phyloP scores from a whole-genome alignment of 35 echinoderm and acorn worm genomes.

The Ophiothrix spiculata region DNA sequence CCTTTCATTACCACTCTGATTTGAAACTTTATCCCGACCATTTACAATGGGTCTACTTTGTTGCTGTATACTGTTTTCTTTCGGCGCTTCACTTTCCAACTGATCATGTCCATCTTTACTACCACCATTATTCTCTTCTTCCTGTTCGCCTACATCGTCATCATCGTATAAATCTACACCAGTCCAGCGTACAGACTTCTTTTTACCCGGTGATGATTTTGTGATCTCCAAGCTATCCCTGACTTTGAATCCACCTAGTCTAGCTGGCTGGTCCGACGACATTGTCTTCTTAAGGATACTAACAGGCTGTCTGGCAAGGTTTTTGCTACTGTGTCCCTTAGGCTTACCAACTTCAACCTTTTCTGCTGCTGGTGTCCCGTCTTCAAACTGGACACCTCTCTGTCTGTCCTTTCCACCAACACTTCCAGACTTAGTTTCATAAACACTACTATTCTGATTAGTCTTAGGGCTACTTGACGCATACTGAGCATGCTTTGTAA shows the following conservation, averaged over 20 bases:
- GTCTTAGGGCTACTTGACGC: neutral
- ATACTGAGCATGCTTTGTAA: neutral
- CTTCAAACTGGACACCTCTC: neutral
- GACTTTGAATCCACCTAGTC: constrained; percentile 51
- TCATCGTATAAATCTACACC: constrained; percentile 30
- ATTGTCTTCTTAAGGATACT: constrained; percentile 74
- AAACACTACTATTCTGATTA: neutral
- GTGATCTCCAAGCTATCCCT: constrained; percentile 90
- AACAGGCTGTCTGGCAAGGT: neutral
- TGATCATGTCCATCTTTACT: neutral
- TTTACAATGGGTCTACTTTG: neutral
- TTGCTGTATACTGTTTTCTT: neutral
- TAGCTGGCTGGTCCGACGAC: constrained; percentile 18
- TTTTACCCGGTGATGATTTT: constrained; percentile 51
- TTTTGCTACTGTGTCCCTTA: neutral
- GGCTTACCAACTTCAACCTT: too few species aligned
- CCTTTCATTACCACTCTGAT: neutral
- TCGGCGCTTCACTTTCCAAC: too few species aligned
- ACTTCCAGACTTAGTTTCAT: neutral
- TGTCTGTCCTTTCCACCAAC: neutral
- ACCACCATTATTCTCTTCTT: neutral
- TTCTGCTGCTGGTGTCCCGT: neutral
- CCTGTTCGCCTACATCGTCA: constrained; percentile 12
- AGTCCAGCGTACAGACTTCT: constrained; percentile 90
- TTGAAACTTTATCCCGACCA: neutral